Percentiles rank a stretch among this genome's conserved stretches.
Evolutionary conservation across 2,797 vertebrate genomes (phyloP).

Genomic region (Sebastes variabilis): DNA sequence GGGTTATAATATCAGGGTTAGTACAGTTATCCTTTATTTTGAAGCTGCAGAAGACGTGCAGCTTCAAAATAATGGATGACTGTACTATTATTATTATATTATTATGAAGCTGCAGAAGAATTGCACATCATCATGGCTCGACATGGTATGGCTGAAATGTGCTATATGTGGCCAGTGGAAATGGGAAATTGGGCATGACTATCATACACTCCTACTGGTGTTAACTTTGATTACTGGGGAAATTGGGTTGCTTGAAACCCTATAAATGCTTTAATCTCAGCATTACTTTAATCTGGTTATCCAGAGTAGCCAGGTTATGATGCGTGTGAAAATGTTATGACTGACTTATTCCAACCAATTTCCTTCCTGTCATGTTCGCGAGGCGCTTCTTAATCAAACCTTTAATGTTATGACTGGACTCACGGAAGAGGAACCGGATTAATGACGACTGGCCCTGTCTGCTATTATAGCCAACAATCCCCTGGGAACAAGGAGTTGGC

Average conservation of each 20-base stretch:
- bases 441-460: slow-evolving; percentile 58
- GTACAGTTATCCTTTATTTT: background rate
- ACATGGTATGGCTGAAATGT: background rate
- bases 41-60: background rate
- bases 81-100: no score
- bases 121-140: background rate
- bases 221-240: background rate
- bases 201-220: background rate
- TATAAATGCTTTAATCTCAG: slow-evolving; percentile 20
- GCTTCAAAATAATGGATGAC: no score
- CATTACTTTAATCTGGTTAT: slow-evolving; percentile 14
- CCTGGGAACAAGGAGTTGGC: slow-evolving; percentile 39
- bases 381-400: slow-evolving; percentile 72
- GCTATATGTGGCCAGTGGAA: fast-evolving
- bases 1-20: background rate
- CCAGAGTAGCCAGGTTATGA: background rate
- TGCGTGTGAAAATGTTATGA: slow-evolving; percentile 31
- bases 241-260: background rate
- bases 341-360: slow-evolving; percentile 64
- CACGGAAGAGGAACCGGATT: slow-evolving; percentile 59
- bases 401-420: slow-evolving; percentile 70
- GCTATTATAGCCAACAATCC: slow-evolving; percentile 39
- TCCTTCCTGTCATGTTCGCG: slow-evolving; percentile 58
- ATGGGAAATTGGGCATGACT: background rate
- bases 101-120: background rate